Conservation (phyloP, 2,797 vertebrate genomes). For the Coccyzus lansbergi region DNA sequence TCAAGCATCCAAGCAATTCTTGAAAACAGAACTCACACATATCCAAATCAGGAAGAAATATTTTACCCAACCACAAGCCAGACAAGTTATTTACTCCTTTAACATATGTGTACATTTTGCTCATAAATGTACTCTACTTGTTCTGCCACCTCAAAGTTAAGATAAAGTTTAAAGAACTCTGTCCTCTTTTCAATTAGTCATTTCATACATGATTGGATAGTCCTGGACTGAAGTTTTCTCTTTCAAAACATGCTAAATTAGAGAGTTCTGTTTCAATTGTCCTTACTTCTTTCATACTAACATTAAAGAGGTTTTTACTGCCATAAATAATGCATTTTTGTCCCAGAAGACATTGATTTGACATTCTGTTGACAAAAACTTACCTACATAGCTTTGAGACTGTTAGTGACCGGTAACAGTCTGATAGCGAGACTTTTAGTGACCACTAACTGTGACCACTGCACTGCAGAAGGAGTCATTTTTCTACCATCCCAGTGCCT, state of each 20-base stretch:
- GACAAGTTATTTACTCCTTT: neutral
- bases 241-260: neutral
- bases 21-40: neutral
- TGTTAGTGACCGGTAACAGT: neutral
- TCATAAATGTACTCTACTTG: neutral
- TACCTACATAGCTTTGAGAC: neutral
- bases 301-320: neutral
- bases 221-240: neutral
- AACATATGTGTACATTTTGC: neutral
- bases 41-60: neutral
- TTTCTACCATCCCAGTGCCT: neutral
- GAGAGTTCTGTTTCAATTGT: neutral
- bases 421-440: neutral
- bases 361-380: neutral
- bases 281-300: neutral
- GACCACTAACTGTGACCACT: neutral
- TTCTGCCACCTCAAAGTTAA: neutral
- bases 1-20: neutral
- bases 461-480: neutral
- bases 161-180: neutral
- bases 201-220: neutral
- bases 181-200: neutral
- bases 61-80: neutral
- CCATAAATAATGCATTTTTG: neutral
- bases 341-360: neutral